phyloP scores from a whole-genome alignment of 2,797 vertebrate species.

The Nyctalus aviator region DNA sequence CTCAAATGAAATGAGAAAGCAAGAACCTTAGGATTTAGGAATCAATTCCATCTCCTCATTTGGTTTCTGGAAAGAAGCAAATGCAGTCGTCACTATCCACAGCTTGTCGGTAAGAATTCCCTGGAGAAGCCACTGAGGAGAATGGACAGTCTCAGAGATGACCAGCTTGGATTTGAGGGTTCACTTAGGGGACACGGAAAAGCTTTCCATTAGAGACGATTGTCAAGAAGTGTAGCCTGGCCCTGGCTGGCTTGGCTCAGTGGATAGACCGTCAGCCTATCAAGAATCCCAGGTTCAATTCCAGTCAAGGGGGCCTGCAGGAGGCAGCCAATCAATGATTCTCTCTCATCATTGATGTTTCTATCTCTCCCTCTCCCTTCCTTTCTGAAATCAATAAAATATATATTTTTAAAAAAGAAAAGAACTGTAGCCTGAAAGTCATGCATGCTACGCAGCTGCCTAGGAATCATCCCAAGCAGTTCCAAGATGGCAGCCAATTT shows the following conservation, averaged over 20 bases:
- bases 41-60: constrained; percentile 35
- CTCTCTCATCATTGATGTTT: too few relatives aligned
- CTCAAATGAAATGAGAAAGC: not conserved
- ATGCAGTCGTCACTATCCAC: not conserved
- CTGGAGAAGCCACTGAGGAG: constrained; percentile 32
- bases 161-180: constrained; percentile 15
- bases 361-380: too few relatives aligned
- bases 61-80: constrained; percentile 64
- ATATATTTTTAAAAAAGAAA: too few relatives aligned
- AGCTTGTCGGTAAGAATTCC: not conserved
- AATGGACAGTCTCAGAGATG: constrained; percentile 31
- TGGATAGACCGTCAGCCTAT: too few relatives aligned
- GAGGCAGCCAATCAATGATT: too few relatives aligned
- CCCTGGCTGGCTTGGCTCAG: too few relatives aligned
- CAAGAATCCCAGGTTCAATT: too few relatives aligned
- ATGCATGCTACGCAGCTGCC: not conserved
- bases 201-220: constrained; percentile 60
- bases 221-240: constrained; percentile 59
- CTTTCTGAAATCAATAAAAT: too few relatives aligned
- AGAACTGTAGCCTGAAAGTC: constrained; percentile 38
- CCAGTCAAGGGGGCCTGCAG: too few relatives aligned
- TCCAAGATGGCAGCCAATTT: not conserved
- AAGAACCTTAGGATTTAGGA: constrained; percentile 40
- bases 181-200: constrained; percentile 32
- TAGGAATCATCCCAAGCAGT: not conserved